Evolutionary conservation across 2,888 invertebrate genomes (phyloP).

Genomic region (Papilio demoleus): DNA sequence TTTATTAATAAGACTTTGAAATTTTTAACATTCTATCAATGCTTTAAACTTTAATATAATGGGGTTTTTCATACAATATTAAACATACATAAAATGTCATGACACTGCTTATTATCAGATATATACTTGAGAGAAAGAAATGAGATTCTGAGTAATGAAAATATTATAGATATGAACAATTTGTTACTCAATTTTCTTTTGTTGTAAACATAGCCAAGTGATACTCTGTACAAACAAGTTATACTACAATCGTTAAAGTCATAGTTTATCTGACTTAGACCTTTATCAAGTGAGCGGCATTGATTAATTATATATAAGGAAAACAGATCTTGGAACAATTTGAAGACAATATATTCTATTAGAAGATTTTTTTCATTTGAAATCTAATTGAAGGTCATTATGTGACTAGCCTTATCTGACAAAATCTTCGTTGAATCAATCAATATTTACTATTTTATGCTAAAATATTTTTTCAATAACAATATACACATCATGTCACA

Average conservation of each 20-base stretch:
- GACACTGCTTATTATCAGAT: slow-evolving; percentile 25
- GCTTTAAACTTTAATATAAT: slow-evolving; percentile 9
- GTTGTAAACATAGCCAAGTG: slow-evolving; percentile 3
- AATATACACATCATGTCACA: slow-evolving; percentile 7
- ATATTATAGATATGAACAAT: neutral
- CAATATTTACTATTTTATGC: slow-evolving; percentile 15
- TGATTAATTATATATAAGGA: slow-evolving; percentile 22
- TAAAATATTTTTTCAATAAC: slow-evolving; percentile 13
- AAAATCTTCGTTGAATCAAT: slow-evolving; percentile 35
- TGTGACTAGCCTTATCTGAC: slow-evolving; percentile 37
- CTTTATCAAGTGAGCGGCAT: slow-evolving; percentile 10
- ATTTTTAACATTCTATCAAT: slow-evolving; percentile 4
- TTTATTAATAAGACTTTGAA: slow-evolving; percentile 12
- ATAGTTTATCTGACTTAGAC: slow-evolving; percentile 22
- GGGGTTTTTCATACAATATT: slow-evolving; percentile 21
- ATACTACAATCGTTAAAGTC: slow-evolving; percentile 22
- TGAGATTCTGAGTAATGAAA: slow-evolving; percentile 34
- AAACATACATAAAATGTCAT: slow-evolving; percentile 34
- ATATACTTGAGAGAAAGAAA: slow-evolving; percentile 18
- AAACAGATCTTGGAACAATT: slow-evolving; percentile 9
- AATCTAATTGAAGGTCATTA: slow-evolving; percentile 31
- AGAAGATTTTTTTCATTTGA: slow-evolving; percentile 13
- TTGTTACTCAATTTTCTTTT: slow-evolving; percentile 9
- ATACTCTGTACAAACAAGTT: slow-evolving; percentile 5
- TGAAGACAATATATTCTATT: slow-evolving; percentile 12